Percentiles rank a stretch among this genome's conserved stretches.
phyloP scores from a whole-genome alignment of 37 sponge, comb jelly and placozoan genomes.

The Aphrocallistes beatrix region DNA sequence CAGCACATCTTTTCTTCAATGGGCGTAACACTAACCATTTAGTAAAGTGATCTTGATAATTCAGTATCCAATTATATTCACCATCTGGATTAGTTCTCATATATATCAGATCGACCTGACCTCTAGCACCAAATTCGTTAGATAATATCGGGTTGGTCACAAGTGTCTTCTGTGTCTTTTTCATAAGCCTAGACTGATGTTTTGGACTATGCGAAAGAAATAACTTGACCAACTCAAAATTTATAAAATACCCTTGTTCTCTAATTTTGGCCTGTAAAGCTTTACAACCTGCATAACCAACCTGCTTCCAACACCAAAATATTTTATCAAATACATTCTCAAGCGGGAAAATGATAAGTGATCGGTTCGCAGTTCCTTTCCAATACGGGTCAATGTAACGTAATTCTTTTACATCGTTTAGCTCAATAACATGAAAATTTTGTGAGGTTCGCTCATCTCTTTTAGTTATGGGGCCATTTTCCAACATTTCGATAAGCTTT shows the following conservation, averaged over 20 bases:
- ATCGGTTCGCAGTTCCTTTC: slow-evolving; percentile 11
- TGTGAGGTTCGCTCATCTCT: not conserved
- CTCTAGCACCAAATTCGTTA: not conserved
- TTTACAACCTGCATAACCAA: not conserved
- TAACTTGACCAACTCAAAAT: slow-evolving; percentile 8
- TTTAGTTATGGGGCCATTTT: not conserved
- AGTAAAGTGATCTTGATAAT: not conserved
- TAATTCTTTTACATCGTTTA: not conserved
- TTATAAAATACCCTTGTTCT: slow-evolving; percentile 27
- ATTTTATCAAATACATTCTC: not conserved
- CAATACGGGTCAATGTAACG: not conserved
- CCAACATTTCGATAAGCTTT: not conserved
- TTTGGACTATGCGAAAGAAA: not conserved
- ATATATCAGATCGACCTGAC: not conserved
- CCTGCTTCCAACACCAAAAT: not conserved
- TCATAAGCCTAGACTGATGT: not conserved
- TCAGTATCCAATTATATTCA: slow-evolving; percentile 13
- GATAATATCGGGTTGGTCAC: not conserved
- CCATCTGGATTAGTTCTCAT: not conserved
- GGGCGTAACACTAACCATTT: not conserved
- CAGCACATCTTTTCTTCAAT: not conserved
- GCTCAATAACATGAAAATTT: not conserved
- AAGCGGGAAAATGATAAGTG: not conserved
- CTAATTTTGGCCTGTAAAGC: slow-evolving; percentile 21
- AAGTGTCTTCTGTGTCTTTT: not conserved